Evolutionary conservation across 2,888 invertebrate genomes (phyloP), one percentile per base, ranked within the genome.

Genomic region (Galeopsomyia nigrocyanea): DNA sequence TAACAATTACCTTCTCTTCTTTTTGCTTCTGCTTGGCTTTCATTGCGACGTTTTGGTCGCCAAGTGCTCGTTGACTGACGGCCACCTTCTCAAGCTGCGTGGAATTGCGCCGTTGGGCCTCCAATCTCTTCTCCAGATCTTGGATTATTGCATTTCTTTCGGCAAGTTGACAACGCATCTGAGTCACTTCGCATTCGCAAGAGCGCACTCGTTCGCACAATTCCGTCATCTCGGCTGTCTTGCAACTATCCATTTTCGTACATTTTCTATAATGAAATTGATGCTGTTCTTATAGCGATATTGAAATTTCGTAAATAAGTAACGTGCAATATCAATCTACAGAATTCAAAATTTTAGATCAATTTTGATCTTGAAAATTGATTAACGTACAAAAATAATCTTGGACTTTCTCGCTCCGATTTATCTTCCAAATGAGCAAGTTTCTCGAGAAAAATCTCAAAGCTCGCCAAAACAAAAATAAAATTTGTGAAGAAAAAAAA

Each of bases 1-100:
- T 39, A 39, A 39, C 13, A 39, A 39, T 39, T 61, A 82, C 81
- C 79, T 82, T 82, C 0, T 77, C 73, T 46, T 83, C 82, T 19
- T 77, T 78, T 22, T 73, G 77, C 26, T 64, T 76, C 16, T 83
- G 77, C 56, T 82, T 81, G 7, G 68, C 74, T 57, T 80, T 80
- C 56, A 79, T 74, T 1, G 77, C 79, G 3, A 62, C 74, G 13
- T 80, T 74, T 51, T 81, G 78, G 0, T 76, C 76, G 71, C 74
- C 50, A 31, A 80, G 47, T 6, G 71, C 77, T 57, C 77, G 75
- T 13, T 78, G 73, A 53, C 75, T 77, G 26, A 80, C 75, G 46
- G 68, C 76, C 75, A 77, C 73, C 71, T 75, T 76, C 53, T 78
- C 67, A 58, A 79, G 56, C 47, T 77, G 72, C 14, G 64, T 64